Conservation (phyloP, 2,113 vertebrate species). For the Neopipo cinnamomea region DNA sequence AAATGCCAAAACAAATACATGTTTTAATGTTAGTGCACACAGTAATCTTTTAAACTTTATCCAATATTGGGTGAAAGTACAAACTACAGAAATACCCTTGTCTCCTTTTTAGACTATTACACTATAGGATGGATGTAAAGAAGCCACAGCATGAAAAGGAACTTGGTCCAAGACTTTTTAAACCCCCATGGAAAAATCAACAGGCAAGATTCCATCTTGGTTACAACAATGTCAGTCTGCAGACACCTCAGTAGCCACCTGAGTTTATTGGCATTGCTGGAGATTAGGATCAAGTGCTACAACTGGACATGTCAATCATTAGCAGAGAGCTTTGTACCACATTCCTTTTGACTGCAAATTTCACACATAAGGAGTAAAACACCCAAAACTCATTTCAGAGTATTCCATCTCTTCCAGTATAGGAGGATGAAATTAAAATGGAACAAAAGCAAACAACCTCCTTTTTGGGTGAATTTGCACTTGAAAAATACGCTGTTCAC, state of each 20-base stretch:
- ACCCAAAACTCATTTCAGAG: not conserved
- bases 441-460: not conserved
- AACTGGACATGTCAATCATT: not conserved
- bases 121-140: fast-evolving
- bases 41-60: not conserved
- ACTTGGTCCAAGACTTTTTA: not conserved
- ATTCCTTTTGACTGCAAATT: not conserved
- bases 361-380: not conserved
- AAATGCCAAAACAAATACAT: not conserved
- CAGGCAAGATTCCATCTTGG: not conserved
- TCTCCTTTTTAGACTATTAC: not conserved
- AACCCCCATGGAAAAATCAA: not conserved
- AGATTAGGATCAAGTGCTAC: not conserved
- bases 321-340: not conserved
- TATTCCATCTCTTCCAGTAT: not conserved
- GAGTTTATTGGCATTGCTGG: not conserved
- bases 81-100: not conserved
- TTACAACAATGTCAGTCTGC: not conserved
- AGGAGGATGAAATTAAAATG: not conserved
- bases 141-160: not conserved
- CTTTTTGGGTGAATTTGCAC: not conserved
- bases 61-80: not conserved
- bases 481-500: not conserved
- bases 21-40: not conserved
- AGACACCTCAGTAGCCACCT: not conserved